Evolutionary conservation across 2,113 vertebrate species (phyloP).

Genomic region (Naja naja): DNA sequence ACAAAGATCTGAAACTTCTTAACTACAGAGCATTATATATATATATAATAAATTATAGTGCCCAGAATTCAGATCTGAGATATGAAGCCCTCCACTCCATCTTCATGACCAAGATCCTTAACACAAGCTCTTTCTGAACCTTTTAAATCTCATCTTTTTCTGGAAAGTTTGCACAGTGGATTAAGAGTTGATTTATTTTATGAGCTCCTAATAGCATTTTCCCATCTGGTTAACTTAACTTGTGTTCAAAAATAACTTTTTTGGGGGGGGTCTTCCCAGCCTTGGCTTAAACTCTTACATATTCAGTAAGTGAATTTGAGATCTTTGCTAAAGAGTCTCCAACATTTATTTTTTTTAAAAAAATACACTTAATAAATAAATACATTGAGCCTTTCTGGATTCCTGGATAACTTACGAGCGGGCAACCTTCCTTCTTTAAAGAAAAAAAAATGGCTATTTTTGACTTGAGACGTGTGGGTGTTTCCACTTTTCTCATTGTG

Average conservation of each 20-base stretch:
- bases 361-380: neutral
- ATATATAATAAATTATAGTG: neutral
- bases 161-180: neutral
- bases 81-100: neutral
- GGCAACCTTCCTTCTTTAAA: neutral
- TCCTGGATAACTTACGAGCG: neutral
- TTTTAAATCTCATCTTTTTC: neutral
- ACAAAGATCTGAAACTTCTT: neutral
- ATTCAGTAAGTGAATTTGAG: neutral
- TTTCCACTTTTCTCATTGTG: neutral
- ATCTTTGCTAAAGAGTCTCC: neutral
- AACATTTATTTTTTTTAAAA: neutral
- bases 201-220: neutral
- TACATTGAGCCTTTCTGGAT: neutral
- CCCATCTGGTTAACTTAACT: neutral
- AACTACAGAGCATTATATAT: neutral
- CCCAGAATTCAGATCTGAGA: neutral
- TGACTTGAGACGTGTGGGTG: neutral
- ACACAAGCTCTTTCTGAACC: neutral
- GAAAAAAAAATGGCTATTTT: neutral
- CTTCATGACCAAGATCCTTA: neutral
- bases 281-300: neutral
- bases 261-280: neutral
- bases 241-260: neutral
- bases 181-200: neutral